phyloP scores from a whole-genome alignment of 2,888 invertebrate genomes.

The Galeopsomyia nigrocyanea region DNA sequence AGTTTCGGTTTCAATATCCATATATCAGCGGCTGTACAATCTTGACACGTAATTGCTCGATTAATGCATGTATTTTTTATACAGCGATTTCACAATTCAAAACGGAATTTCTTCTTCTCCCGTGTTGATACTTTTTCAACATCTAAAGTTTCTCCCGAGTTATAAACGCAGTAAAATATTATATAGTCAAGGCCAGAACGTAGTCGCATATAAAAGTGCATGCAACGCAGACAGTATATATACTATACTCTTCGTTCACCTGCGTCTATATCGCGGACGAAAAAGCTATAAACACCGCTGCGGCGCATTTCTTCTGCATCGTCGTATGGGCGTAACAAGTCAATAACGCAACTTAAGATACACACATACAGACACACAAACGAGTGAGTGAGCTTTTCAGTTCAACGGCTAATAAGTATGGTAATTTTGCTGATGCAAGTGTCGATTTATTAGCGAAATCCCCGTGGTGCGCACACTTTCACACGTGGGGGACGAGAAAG shows the following conservation, averaged over 20 bases:
- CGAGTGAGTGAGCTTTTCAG: constrained; percentile 32
- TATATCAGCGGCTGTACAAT: too few species aligned
- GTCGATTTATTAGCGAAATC: constrained; percentile 44
- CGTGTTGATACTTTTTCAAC: not conserved
- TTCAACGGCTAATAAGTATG: constrained; percentile 42
- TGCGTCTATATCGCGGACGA: not conserved
- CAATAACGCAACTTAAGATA: constrained; percentile 20
- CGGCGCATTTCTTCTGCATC: constrained; percentile 16
- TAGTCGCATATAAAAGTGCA: too few species aligned
- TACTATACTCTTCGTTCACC: not conserved
- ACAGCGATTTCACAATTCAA: too few species aligned
- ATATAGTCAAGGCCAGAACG: too few species aligned
- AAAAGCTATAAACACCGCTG: constrained; percentile 10
- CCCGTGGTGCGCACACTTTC: constrained; percentile 5
- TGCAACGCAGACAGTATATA: too few species aligned
- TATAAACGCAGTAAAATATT: constrained; percentile 5
- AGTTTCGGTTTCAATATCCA: too few species aligned
- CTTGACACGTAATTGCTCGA: too few species aligned
- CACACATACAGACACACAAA: not conserved
- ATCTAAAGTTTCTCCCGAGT: not conserved
- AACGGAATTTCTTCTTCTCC: too few species aligned
- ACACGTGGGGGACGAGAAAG: not conserved
- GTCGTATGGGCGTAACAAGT: constrained; percentile 21
- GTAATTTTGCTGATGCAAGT: constrained; percentile 45
- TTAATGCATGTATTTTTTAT: too few species aligned